Evolutionary conservation across 2,888 invertebrate genomes (phyloP).

Genomic region (Scrobipalpa costella): DNA sequence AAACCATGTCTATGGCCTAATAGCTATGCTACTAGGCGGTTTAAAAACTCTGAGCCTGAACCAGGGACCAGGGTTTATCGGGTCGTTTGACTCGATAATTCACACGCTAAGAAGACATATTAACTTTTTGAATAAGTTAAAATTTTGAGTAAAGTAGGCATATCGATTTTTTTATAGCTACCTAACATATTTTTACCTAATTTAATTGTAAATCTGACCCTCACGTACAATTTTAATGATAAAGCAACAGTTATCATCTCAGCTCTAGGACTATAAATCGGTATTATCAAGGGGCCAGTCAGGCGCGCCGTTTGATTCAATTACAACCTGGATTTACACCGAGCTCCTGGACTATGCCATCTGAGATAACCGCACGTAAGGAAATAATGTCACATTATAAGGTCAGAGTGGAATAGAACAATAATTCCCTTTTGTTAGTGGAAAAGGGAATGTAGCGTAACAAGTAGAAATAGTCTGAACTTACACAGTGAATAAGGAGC

Average conservation of each 20-base stretch:
- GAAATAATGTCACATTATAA: slow-evolving; percentile 13
- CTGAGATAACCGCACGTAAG: slow-evolving; percentile 25
- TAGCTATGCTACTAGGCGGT: too few species aligned
- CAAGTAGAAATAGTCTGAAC: too few species aligned
- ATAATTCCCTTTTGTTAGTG: background rate
- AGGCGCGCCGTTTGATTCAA: slow-evolving; percentile 70
- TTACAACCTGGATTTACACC: slow-evolving; percentile 60
- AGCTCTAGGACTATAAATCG: slow-evolving; percentile 60
- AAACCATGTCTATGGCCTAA: too few species aligned
- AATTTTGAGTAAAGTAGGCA: too few species aligned
- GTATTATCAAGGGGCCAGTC: slow-evolving; percentile 66
- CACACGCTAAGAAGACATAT: too few species aligned
- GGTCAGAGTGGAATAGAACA: background rate
- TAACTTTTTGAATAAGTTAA: too few species aligned
- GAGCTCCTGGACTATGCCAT: slow-evolving; percentile 28
- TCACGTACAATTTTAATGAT: slow-evolving; percentile 10
- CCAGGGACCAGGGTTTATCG: too few species aligned
- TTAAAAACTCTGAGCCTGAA: too few species aligned
- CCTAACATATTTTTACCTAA: background rate
- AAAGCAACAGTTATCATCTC: slow-evolving; percentile 12
- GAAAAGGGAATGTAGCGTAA: too few species aligned
- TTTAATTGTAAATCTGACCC: background rate
- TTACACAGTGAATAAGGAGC: too few species aligned
- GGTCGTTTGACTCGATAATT: too few species aligned
- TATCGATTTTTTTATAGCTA: too few species aligned